These are phyloP conservation scores for Catostylus mosaicus DNA, from an alignment of 30 jellyfish, hydroid and myxozoan genomes.

Conservation along the genomic window DNA sequence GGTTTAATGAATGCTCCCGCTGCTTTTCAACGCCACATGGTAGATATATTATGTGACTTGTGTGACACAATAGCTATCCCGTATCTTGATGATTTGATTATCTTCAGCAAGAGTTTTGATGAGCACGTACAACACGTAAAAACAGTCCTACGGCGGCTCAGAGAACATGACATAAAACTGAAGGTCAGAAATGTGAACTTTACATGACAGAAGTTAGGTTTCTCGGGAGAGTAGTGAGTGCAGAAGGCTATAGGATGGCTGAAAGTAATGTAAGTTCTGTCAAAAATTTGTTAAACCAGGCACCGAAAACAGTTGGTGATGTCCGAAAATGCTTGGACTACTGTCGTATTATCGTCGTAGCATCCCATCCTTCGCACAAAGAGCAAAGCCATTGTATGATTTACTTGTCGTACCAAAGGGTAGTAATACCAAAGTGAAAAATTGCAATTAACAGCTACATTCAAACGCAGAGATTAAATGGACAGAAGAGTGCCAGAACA, in stretches of 20 bases:
- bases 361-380: conserved; percentile 24
- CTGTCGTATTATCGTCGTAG: conserved; percentile 16
- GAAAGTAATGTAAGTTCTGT: conserved; percentile 4
- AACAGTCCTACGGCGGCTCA: conserved; percentile 21
- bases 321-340: conserved; percentile 44
- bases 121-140: conserved; percentile 19
- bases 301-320: conserved; percentile 24
- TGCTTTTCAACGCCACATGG: conserved; percentile 28
- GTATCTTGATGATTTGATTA: conserved; percentile 43
- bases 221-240: conserved; percentile 10
- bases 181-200: conserved; percentile 22
- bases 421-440: neutral
- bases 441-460: conserved; percentile 2
- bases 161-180: conserved; percentile 11
- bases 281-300: neutral
- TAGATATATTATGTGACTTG: neutral
- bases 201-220: conserved; percentile 1
- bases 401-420: conserved; percentile 11
- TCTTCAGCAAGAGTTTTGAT: neutral
- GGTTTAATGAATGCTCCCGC: conserved; percentile 39
- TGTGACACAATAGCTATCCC: conserved; percentile 10
- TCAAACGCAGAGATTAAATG: conserved; percentile 13
- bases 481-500: conserved; percentile 40
- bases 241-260: conserved; percentile 37
- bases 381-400: conserved; percentile 46